Base-by-base conservation (phyloP, 2,888 invertebrate species). In the Drosophila cognata region DNA sequence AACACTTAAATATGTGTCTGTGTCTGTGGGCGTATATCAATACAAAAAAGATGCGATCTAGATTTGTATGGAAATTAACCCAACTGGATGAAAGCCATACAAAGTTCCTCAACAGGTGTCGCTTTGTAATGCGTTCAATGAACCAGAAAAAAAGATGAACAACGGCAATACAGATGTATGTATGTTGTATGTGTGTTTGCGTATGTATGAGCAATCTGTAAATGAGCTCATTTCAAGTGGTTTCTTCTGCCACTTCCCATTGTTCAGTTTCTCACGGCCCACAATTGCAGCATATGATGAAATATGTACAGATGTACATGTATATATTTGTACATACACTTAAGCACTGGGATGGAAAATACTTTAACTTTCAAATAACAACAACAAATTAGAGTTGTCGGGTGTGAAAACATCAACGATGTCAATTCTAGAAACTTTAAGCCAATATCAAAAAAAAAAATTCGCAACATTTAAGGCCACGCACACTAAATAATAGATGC, bases 391-490 rank as follows among this genome's bases (percentile, higher is more conserved):
- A 51, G 50, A 59, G 57, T 62, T 58, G 28, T 41, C 41, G 73
- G 62, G 78, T 83, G 81, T 68, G 69, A 83, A 80, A 75, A 67
- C 70, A 73, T 75, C 46, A 81, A 74, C 74, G 33, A 71, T 66
- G 77, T 46, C 74, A 85, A 83, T 77, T 80, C 63, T 65, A 60
- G 7, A 70, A 58, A 65, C 55, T 70, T 78, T 57, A 66, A 57
- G 36, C 55, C 36, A 66, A 60, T 74, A 53, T 70, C 59, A 62
- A 41, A 69, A 68, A 57, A 51, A 33, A 33, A 82, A 79, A 25
- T 59, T 21, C 28, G 29, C 7, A 7, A 31, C 29, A 31, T 31
- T 31, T 10, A 29, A 62, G 56, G 48, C 29, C 8, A 48, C 28
- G 43, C 31, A 25, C 59, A 64, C 55, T 55, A 57, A 60, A 68